Conservation (phyloP, 2,888 invertebrate genomes). For the Amphipoea oculea region DNA sequence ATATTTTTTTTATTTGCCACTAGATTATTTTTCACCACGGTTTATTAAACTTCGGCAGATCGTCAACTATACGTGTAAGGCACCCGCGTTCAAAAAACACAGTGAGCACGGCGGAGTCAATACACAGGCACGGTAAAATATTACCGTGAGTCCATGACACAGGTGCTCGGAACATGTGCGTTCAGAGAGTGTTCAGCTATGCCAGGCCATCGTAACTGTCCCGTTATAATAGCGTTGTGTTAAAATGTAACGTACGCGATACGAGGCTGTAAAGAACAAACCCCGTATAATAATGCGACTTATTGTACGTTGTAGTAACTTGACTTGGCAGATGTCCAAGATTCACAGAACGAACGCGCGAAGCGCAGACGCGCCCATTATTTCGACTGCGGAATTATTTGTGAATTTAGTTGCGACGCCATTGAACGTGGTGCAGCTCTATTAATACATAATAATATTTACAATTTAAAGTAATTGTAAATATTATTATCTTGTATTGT, state of each 20-base stretch:
- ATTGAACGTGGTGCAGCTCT: constrained; percentile 22
- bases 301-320: constrained; percentile 69
- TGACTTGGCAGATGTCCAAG: constrained; percentile 75
- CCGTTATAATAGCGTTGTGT: constrained; percentile 47
- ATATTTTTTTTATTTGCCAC: constrained; percentile 6
- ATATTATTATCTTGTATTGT: background rate
- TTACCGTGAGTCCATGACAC: constrained; percentile 7
- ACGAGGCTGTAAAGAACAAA: constrained; percentile 47
- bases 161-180: constrained; percentile 22
- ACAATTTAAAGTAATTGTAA: background rate
- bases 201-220: constrained; percentile 20
- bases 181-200: constrained; percentile 21
- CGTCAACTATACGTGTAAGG: constrained; percentile 1
- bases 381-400: constrained; percentile 38
- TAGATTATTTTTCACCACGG: constrained; percentile 17
- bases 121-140: background rate
- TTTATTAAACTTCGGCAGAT: constrained; percentile 12
- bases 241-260: constrained; percentile 41
- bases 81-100: constrained; percentile 21
- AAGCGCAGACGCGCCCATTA: constrained; percentile 44
- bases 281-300: constrained; percentile 63
- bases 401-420: constrained; percentile 25
- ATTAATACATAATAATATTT: constrained; percentile 24
- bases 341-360: constrained; percentile 42
- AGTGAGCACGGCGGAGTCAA: constrained; percentile 8